Conservation (phyloP, 1,140 invertebrate species). For the Bradynema listronoti region DNA sequence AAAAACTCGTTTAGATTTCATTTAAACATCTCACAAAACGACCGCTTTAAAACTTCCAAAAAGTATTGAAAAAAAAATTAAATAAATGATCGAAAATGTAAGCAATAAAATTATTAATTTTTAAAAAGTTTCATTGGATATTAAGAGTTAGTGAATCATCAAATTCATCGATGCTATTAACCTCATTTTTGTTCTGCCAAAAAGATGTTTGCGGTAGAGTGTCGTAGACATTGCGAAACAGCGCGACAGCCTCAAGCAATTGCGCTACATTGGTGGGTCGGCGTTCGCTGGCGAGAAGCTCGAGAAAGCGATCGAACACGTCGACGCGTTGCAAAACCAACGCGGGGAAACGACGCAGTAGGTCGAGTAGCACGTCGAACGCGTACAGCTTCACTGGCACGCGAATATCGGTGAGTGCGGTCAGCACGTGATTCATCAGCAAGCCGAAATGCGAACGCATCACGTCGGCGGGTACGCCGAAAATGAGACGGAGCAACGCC, state of each 20-base stretch:
- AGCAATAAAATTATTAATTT: no score
- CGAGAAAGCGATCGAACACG: slow-evolving; percentile 24
- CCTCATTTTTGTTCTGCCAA: background rate
- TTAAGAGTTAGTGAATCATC: no score
- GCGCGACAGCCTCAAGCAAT: slow-evolving; percentile 8
- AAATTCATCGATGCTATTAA: no score
- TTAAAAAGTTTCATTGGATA: no score
- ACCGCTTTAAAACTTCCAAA: no score
- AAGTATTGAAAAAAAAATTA: no score
- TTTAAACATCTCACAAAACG: no score
- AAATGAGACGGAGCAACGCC: slow-evolving; percentile 11
- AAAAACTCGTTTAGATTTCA: no score
- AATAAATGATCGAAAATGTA: no score
- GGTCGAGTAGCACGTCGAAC: slow-evolving; percentile 14
- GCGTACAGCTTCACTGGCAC: slow-evolving; percentile 20
- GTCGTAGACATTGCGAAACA: slow-evolving; percentile 22
- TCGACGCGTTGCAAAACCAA: slow-evolving; percentile 6
- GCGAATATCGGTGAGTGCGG: slow-evolving; percentile 13
- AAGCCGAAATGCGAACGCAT: slow-evolving; percentile 23
- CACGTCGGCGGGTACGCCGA: slow-evolving; percentile 1
- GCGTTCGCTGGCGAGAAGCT: slow-evolving; percentile 18
- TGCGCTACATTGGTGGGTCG: background rate
- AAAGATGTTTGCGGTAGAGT: background rate
- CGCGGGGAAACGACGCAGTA: slow-evolving; percentile 22
- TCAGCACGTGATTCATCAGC: slow-evolving; percentile 19